These are phyloP conservation scores for Baryphthengus martii DNA, from an alignment of 2,113 vertebrate genomes.

Conservation along the genomic window DNA sequence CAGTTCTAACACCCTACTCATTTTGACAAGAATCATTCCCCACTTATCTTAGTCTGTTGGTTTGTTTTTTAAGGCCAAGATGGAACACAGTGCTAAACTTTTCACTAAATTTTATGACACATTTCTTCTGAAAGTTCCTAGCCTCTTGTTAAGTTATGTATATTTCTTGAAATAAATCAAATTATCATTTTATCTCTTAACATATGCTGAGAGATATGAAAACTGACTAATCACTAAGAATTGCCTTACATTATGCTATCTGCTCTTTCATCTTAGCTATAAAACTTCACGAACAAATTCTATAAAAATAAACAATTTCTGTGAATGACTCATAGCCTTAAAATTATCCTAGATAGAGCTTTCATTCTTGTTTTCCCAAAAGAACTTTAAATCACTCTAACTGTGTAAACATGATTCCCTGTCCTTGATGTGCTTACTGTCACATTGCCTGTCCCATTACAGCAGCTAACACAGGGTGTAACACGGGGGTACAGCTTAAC, in stretches of 20 bases:
- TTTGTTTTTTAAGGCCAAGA: not conserved
- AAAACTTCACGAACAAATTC: not conserved
- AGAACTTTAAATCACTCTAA: not conserved
- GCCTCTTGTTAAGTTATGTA: not conserved
- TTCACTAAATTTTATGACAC: not conserved
- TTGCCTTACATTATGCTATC: not conserved
- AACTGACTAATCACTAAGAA: not conserved
- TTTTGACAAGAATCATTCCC: not conserved
- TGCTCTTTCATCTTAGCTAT: slow-evolving; percentile 9
- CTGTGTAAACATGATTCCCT: not conserved
- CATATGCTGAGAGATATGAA: not conserved
- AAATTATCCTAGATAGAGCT: not conserved
- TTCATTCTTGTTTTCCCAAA: not conserved
- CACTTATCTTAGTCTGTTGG: not conserved
- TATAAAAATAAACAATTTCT: not conserved
- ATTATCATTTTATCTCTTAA: not conserved
- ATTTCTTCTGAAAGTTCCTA: not conserved
- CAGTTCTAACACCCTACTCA: not conserved
- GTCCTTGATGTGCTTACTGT: not conserved
- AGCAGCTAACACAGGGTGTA: not conserved
- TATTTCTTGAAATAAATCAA: not conserved
- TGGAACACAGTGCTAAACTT: not conserved
- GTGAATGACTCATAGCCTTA: not conserved
- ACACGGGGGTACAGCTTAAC: not conserved
- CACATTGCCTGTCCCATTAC: not conserved